Evolutionary conservation across 2,113 vertebrate genomes (phyloP), one percentile per base, ranked within the genome.

Genomic region (Chitala chitala): DNA sequence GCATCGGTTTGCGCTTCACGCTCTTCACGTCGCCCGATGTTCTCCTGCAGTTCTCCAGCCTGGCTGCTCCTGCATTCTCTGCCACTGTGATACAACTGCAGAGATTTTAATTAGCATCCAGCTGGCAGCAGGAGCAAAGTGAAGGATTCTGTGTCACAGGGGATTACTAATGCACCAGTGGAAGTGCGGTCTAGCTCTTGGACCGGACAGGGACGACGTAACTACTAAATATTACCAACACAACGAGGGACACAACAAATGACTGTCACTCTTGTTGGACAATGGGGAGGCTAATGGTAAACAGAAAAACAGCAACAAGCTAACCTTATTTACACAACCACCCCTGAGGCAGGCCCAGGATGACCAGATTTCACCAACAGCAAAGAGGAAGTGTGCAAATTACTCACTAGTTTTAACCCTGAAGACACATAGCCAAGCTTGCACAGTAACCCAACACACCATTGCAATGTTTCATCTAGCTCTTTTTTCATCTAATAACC

Each of bases 101-200:
- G 42, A 64, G 58, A 44, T 72, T 56, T 72, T 72, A 72, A 66
- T 73, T 42, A 63, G 42, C 1, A 20, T 64, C 44, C 72, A 74
- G 31, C 29, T 64, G 51, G 53, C 71, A 13, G 64, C 5, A 3
- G 13, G 7, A 17, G 46, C 26, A 7, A 26, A 12, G 70, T 31
- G 22, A 10, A 8, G 51, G 42, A 26, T 29, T 15, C 4, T 4
- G 48, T 54, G 31, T 8, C 61, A 50, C 3, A 51, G n/a, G 75
- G 64, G 13, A 75, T 55, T 22, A 15, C 72, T 63, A 38, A 24
- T 24, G 29, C 46, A 1, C 31, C 36, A 7, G 56, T 40, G 54
- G n/a, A 69, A 7, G 42, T 9, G 15, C 31, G 4, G 10, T 7
- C 66, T 46, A 64, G 51, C 54, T 7, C 1, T 54, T 29, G 61